Conservation (phyloP, 2,888 invertebrate species). For the Andricus curvator region DNA sequence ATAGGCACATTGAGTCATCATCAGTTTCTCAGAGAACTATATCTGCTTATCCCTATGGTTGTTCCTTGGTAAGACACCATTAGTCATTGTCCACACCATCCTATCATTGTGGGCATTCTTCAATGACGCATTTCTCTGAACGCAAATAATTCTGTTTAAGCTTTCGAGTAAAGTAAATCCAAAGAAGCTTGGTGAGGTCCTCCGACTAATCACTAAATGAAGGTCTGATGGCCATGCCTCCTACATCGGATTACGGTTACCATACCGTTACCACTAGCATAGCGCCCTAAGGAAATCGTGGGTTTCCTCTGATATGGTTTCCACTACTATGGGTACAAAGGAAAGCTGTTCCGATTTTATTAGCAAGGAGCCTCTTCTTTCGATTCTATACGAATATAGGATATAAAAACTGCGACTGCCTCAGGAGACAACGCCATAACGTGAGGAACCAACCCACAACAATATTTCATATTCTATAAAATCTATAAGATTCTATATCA, state of each 20-base stretch:
- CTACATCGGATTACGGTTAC: conserved; percentile 49
- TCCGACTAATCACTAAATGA: conserved; percentile 9
- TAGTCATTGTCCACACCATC: neutral
- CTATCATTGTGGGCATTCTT: neutral
- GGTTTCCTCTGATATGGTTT: conserved; percentile 46
- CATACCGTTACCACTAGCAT: conserved; percentile 47
- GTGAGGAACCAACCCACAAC: neutral
- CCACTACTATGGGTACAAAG: conserved; percentile 33
- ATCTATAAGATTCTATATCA: conserved; percentile 10
- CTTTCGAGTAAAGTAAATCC: conserved; percentile 1
- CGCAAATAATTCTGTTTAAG: conserved; percentile 14
- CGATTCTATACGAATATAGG: neutral
- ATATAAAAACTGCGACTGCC: conserved; percentile 16
- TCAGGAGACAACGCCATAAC: conserved; percentile 1
- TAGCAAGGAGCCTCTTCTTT: conserved; percentile 1
- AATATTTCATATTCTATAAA: conserved; percentile 13
- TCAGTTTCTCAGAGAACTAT: neutral
- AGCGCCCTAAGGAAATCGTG: conserved; percentile 45
- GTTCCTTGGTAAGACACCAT: neutral
- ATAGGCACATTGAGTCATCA: neutral
- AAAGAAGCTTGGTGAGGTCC: neutral
- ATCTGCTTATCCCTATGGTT: neutral
- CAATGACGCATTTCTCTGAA: conserved; percentile 3
- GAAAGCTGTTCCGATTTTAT: conserved; percentile 11
- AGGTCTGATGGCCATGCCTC: neutral